Percentiles rank a stretch among this genome's conserved stretches.
Conservation (phyloP, 2,888 invertebrate species). For the Hartigia nigra region DNA sequence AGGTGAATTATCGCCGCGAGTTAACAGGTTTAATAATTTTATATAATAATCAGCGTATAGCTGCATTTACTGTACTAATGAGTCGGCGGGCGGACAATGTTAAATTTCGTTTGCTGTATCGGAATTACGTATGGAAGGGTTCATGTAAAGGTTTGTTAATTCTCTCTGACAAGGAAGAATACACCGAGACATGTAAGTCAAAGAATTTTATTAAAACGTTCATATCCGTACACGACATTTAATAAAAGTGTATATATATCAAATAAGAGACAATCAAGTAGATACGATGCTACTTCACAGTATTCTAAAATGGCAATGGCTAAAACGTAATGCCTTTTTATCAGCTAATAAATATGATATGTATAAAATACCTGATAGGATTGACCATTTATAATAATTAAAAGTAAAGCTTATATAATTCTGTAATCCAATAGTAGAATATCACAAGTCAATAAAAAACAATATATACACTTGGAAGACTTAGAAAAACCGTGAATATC, state of each 20-base stretch:
- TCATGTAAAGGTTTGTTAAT: neutral
- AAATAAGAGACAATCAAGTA: neutral
- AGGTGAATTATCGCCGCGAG: neutral
- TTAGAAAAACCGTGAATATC: neutral
- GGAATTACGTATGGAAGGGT: neutral
- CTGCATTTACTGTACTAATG: neutral
- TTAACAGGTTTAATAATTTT: neutral
- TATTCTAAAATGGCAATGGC: neutral
- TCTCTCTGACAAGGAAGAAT: neutral
- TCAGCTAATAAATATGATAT: neutral
- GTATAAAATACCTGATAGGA: neutral
- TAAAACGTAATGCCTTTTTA: neutral
- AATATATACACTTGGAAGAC: neutral
- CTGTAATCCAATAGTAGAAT: neutral
- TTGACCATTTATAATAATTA: neutral
- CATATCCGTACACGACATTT: neutral
- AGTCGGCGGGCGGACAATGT: neutral
- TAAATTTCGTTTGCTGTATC: neutral
- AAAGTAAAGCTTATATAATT: neutral
- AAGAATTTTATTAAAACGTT: neutral
- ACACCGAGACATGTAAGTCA: neutral
- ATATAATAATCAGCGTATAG: neutral
- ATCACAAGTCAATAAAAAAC: neutral
- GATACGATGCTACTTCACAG: neutral
- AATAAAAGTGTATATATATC: neutral